Base-by-base conservation (phyloP, 2,797 vertebrate genomes). In the Salarias fasciatus region DNA sequence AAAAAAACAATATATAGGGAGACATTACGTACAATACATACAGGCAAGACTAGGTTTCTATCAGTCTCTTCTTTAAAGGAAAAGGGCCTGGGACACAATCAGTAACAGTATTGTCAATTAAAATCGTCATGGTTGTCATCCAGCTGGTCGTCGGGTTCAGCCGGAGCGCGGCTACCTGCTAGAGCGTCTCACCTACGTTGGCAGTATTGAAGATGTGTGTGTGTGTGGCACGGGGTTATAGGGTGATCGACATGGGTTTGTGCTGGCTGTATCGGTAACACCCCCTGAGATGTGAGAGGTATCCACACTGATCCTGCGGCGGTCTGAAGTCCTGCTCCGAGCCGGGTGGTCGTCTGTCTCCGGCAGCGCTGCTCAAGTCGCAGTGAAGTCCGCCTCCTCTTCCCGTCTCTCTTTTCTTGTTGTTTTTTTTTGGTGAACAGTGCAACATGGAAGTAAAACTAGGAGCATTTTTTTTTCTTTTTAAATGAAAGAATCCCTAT, bases 1-100 rank as follows among this genome's bases (percentile, higher is more conserved):
- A 94, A 94, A 24, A 93, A 88, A 87, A 93, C 91, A 88, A 91
- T 88, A 87, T 89, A 90, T 84, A 87, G 75, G 86, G 80, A 87
- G 87, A 90, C 84, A 58, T 89, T 88, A 92, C 87, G 72, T 88
- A 89, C 84, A 88, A 76, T 88, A 92, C 88, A 90, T 85, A 92
- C 89, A 89, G 80, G 86, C 85, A 88, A 87, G 83, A 88, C 88
- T 85, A 90, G 67, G 72, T 86, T 79, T 75, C 82, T 86, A 88
- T 84, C 78, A 77, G 82, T 89, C 84, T 88, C 54, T 80, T 77
- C 78, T 72, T 52, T 46, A 68, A 69, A 79, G 51, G 37, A 72
- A 60, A 66, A 74, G 71, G 75, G 82, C 69, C 72, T 47, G 61
- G 83, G 86, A 81, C 73, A 87, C 82, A 83, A 75, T 83, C 65